phyloP scores from a whole-genome alignment of 2,113 vertebrate species.

The Nothocercus julius region DNA sequence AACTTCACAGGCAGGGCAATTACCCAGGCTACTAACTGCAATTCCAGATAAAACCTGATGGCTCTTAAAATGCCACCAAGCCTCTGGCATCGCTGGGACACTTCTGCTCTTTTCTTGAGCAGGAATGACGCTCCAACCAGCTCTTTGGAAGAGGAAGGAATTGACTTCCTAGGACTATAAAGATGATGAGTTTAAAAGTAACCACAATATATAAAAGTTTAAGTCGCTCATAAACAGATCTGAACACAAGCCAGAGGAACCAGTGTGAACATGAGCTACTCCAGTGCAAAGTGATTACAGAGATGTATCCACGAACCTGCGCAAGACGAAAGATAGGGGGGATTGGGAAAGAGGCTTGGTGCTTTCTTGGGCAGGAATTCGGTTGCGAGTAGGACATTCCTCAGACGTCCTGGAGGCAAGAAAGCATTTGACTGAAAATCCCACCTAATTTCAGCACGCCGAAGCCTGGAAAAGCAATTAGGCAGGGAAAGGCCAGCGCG shows the following conservation, averaged over 20 bases:
- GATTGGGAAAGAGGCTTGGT: background rate
- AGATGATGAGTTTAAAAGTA: slow-evolving; percentile 60
- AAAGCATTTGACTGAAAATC: slow-evolving; percentile 72
- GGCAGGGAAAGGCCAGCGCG: slow-evolving; percentile 76
- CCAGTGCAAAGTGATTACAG: background rate
- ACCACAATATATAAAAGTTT: slow-evolving; percentile 61
- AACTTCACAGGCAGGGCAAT: background rate
- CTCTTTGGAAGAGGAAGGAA: slow-evolving; percentile 23
- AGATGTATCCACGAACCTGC: background rate
- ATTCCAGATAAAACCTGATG: background rate
- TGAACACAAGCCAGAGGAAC: slow-evolving; percentile 48
- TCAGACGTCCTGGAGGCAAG: slow-evolving; percentile 67
- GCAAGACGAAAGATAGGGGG: background rate
- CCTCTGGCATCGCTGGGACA: rapidly evolving
- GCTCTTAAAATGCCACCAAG: background rate
- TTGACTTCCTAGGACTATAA: slow-evolving; percentile 1
- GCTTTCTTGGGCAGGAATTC: background rate
- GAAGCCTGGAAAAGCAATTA: slow-evolving; percentile 87
- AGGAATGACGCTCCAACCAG: background rate
- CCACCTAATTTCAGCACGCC: slow-evolving; percentile 74
- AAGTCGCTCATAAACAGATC: slow-evolving; percentile 68
- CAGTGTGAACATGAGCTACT: slow-evolving; percentile 34
- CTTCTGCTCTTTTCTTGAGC: background rate
- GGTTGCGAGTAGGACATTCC: background rate
- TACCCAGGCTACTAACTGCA: background rate